Evolutionary conservation across 2,888 invertebrate species (phyloP), one percentile per base, ranked within the genome.

Genomic region (Scrobipalpa atriplicella): DNA sequence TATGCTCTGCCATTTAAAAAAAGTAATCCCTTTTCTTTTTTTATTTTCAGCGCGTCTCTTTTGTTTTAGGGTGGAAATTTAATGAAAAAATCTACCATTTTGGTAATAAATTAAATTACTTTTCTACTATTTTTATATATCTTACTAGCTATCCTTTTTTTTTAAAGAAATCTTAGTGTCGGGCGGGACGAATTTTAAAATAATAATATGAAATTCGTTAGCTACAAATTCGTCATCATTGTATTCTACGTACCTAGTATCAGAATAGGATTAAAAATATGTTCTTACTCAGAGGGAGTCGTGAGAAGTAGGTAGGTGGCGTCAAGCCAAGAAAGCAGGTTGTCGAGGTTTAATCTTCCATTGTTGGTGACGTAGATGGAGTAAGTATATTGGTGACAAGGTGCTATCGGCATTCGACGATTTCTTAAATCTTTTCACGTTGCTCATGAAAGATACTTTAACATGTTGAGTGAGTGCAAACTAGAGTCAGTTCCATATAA

Each of bases 231-330:
- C 11, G 39, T 0, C 2, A 13, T 3, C 11, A 43, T 16, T 7
- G 47, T 43, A 43, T 13, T 47, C n/a, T 7, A 6, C 2, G n/a
- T n/a, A 6, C 2, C 7, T n/a, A 7, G 47, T 47, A 89, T 89
- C 85, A 80, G 84, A 83, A 85, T 84, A 75, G 74, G 74, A 81
- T 76, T 47, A 79, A 80, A 82, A 52, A 29, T 39, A 39, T 56
- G 41, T 16, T 76, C 73, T 77, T 73, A 71, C 71, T 71, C 75
- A 74, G 77, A 82, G 80, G 82, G 84, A 87, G 86, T 87, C 90
- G 88, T 90, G 90, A 87, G 90, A 90, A 90, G 81, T 86, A 81
- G 87, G 84, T 83, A n/a, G 87, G 77, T 78, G 72, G 76, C 78
- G 72, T 76, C 75, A 72, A 76, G 75, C 74, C 73, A 84, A 81